phyloP scores from a whole-genome alignment of 2,888 invertebrate genomes.

The Andricus curvator region DNA sequence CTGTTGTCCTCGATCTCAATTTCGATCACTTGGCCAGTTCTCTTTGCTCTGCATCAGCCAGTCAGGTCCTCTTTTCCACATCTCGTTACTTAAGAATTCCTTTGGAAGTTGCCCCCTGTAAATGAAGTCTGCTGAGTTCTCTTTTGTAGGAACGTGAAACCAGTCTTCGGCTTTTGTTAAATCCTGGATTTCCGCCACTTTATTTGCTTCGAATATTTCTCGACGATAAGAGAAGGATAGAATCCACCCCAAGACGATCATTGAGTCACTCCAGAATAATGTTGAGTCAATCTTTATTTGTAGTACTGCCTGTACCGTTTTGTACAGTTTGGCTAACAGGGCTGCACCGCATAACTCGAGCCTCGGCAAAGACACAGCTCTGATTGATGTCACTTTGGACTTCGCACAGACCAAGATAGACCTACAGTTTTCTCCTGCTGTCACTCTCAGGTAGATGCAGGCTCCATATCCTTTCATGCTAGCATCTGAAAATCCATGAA shows the following conservation, averaged over 20 bases:
- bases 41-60: not conserved
- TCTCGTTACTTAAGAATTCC: not conserved
- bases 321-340: slow-evolving; percentile 44
- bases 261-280: slow-evolving; percentile 48
- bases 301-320: slow-evolving; percentile 40
- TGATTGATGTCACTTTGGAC: slow-evolving; percentile 51
- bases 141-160: slow-evolving; percentile 45
- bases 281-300: slow-evolving; percentile 19
- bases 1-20: too few relatives aligned
- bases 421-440: not conserved
- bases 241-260: slow-evolving; percentile 50
- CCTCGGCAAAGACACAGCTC: slow-evolving; percentile 48
- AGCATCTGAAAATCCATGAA: not conserved
- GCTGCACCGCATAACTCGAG: slow-evolving; percentile 52
- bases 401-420: slow-evolving; percentile 47
- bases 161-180: slow-evolving; percentile 42
- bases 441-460: not conserved
- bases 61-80: not conserved
- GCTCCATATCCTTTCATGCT: not conserved
- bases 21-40: not conserved
- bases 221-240: slow-evolving; percentile 35
- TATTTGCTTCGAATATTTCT: slow-evolving; percentile 49
- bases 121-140: slow-evolving; percentile 49
- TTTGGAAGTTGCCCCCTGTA: slow-evolving; percentile 40
- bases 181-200: slow-evolving; percentile 50